Evolutionary conservation across 2,113 vertebrate genomes (phyloP).

Genomic region (Bubo bubo): DNA sequence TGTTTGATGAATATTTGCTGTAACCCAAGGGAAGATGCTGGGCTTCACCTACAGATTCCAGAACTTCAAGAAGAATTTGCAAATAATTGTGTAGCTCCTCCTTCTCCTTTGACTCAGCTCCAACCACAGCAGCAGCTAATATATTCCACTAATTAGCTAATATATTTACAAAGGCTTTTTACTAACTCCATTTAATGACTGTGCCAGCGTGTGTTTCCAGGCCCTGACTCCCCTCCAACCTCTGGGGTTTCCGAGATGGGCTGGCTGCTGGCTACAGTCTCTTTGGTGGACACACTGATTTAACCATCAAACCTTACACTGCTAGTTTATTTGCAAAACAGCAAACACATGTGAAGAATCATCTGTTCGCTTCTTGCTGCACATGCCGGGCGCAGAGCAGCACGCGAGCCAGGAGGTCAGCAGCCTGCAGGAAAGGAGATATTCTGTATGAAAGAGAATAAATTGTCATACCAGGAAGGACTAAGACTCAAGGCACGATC

Average conservation of each 20-base stretch:
- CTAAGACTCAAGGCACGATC: neutral
- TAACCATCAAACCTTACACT: neutral
- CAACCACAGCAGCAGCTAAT: neutral
- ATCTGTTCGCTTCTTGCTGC: neutral
- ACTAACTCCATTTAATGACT: neutral
- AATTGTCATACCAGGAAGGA: neutral
- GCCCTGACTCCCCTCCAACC: neutral
- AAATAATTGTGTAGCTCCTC: neutral
- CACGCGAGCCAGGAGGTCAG: neutral
- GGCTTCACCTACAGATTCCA: fast-evolving
- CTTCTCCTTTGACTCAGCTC: neutral
- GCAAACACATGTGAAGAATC: neutral
- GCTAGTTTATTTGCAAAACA: neutral
- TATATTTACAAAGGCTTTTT: neutral
- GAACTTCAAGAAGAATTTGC: neutral
- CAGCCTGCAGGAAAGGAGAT: neutral
- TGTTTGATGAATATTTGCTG: neutral
- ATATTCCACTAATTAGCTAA: neutral
- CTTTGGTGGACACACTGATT: neutral
- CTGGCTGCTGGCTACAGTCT: neutral
- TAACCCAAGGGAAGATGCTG: neutral
- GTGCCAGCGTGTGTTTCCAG: neutral
- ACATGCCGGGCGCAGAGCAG: neutral
- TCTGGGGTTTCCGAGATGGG: neutral
- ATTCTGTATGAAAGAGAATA: neutral